Evolutionary conservation across 2,888 invertebrate genomes (phyloP), one percentile per base, ranked within the genome.

Genomic region (Tigriopus californicus): DNA sequence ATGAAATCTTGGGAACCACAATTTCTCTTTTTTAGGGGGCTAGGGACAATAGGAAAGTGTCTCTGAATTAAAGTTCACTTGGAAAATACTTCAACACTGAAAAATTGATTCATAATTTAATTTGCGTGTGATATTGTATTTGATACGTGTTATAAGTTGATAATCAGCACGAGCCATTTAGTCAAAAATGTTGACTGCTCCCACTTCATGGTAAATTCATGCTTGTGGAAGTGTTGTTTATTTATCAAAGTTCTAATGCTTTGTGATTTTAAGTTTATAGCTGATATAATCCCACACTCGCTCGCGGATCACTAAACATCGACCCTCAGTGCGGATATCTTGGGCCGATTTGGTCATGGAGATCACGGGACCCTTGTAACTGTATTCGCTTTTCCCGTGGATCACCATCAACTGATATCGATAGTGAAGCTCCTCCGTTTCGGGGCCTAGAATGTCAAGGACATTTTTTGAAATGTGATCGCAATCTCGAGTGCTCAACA

Each of bases 221-320:
- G n/a, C n/a, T n/a, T n/a, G n/a, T n/a, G n/a, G n/a, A n/a, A n/a
- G n/a, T n/a, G n/a, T n/a, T n/a, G n/a, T n/a, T n/a, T n/a, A n/a
- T n/a, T n/a, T n/a, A n/a, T n/a, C 6, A 47, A 22, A 22, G n/a
- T 47, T n/a, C 24, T 44, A 56, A 46, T 56, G 56, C 33, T 52
- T 59, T 15, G 51, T 52, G 18, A 59, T 59, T 53, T 41, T 59
- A 2, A 59, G 52, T 20, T 41, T 52, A 25, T 59, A 59, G 41
- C 49, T 49, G 52, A 59, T 53, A 52, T 59, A 59, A 11, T 59
- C 59, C 59, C 59, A 59, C 13, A 59, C 59, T 33, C 41, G 51
- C 52, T 59, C 59, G 12, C 59, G 25, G 24, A 59, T 59, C 18
- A 59, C 59, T 20, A 59, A 25, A 41, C 59, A 59, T 15, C 59